phyloP scores from a whole-genome alignment of 2,888 invertebrate genomes.

The Rapana venosa region DNA sequence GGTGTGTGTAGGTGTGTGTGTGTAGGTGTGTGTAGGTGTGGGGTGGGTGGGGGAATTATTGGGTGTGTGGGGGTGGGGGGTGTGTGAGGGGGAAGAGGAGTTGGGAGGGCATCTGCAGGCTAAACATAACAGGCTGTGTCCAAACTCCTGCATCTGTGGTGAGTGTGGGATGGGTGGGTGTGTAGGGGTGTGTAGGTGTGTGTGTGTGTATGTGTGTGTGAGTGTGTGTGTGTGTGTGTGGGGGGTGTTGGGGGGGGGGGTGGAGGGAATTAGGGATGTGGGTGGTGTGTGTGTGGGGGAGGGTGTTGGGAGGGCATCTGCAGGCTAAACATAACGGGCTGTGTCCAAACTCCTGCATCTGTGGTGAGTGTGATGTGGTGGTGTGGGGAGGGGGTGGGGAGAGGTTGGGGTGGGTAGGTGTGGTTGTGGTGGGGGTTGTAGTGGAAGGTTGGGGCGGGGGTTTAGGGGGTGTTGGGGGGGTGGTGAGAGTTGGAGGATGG shows the following conservation, averaged over 20 bases:
- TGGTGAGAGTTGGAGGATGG: too few relatives aligned
- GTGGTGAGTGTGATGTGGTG: background rate
- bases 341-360: conserved; percentile 46
- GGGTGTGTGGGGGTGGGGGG: too few relatives aligned
- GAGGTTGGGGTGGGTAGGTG: background rate
- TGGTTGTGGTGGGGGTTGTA: conserved; percentile 45
- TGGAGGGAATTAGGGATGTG: conserved; percentile 56
- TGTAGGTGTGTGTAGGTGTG: too few relatives aligned
- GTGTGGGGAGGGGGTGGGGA: conserved; percentile 54
- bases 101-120: conserved; percentile 60
- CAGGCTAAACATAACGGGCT: conserved; percentile 58
- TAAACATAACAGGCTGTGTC: conserved; percentile 58
- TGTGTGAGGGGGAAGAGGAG: too few relatives aligned
- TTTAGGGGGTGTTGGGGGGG: conserved; percentile 40
- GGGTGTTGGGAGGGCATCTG: conserved; percentile 54
- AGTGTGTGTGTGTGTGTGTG: conserved; percentile 62
- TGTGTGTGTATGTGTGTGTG: conserved; percentile 45
- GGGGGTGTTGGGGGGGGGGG: conserved; percentile 29
- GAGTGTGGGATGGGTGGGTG: background rate
- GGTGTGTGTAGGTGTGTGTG: too few relatives aligned
- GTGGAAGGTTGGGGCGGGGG: conserved; percentile 60
- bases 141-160: background rate
- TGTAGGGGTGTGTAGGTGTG: background rate
- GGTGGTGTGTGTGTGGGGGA: conserved; percentile 56
- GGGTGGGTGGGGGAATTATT: too few relatives aligned